Percentiles rank a stretch among this genome's conserved stretches.
Conservation (phyloP, 2,888 invertebrate genomes). For the Ectemnius cavifrons region DNA sequence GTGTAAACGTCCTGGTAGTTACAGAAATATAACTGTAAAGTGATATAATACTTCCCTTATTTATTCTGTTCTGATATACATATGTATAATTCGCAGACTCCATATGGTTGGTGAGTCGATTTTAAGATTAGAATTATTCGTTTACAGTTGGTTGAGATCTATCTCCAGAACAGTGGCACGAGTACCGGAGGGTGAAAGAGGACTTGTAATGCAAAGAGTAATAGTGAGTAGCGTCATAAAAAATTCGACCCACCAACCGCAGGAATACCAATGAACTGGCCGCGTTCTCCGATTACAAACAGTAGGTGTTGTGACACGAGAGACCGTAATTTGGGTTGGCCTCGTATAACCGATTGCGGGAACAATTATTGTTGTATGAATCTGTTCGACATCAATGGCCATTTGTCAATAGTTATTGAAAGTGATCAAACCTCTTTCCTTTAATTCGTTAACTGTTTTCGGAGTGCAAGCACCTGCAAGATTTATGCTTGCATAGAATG, state of each 20-base stretch:
- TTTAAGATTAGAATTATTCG: no score
- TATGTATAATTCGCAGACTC: no score
- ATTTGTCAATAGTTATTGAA: background rate
- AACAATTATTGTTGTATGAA: constrained; percentile 27
- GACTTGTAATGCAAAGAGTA: constrained; percentile 45
- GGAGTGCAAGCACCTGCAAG: constrained; percentile 14
- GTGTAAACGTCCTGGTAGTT: constrained; percentile 12
- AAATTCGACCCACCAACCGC: constrained; percentile 60
- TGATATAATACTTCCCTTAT: constrained; percentile 29
- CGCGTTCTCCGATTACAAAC: constrained; percentile 64
- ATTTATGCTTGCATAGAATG: constrained; percentile 19
- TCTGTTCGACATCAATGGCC: constrained; percentile 12
- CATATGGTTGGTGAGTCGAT: no score
- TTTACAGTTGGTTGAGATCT: background rate
- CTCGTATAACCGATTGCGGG: constrained; percentile 39
- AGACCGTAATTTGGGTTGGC: constrained; percentile 57
- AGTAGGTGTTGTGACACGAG: constrained; percentile 50
- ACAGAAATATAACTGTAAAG: constrained; percentile 21
- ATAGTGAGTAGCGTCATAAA: constrained; percentile 29
- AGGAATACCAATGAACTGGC: constrained; percentile 69
- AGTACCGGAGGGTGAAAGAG: constrained; percentile 17
- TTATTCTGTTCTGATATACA: no score
- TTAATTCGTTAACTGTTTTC: constrained; percentile 20
- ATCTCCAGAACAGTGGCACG: background rate
- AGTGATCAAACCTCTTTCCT: constrained; percentile 24